A percentile compares a stretch with the other conserved stretches of the same genome.
phyloP scores from a whole-genome alignment of 2,113 vertebrate species.

The Turnix velox region DNA sequence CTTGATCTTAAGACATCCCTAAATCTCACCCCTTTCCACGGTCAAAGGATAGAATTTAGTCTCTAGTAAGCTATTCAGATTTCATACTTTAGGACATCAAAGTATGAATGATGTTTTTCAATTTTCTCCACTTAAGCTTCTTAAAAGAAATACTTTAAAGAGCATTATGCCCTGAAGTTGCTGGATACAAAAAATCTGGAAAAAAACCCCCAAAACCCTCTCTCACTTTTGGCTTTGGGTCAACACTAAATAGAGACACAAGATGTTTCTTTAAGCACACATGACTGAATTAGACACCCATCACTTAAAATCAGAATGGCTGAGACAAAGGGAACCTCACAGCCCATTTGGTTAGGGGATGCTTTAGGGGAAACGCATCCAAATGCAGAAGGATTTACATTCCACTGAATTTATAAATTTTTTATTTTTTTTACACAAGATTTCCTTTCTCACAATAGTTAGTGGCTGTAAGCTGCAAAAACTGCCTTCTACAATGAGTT shows the following conservation, averaged over 20 bases:
- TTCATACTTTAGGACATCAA: slow-evolving; percentile 74
- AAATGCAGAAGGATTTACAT: neutral
- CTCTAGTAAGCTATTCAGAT: slow-evolving; percentile 54
- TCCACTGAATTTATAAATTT: neutral
- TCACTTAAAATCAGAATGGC: neutral
- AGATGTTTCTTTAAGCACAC: neutral
- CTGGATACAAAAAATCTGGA: slow-evolving; percentile 38
- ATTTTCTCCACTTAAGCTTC: slow-evolving; percentile 69
- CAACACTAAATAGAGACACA: neutral
- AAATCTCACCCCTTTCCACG: slow-evolving; percentile 49
- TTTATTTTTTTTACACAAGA: neutral
- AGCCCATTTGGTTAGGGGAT: neutral
- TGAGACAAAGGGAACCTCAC: slow-evolving; percentile 10
- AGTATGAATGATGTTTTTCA: slow-evolving; percentile 66
- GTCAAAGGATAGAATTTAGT: slow-evolving; percentile 35
- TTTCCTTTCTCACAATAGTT: neutral
- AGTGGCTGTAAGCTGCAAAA: neutral
- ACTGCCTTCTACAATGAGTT: neutral
- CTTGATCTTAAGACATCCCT: slow-evolving; percentile 24
- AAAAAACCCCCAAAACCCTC: slow-evolving; percentile 33
- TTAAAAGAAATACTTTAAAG: slow-evolving; percentile 64
- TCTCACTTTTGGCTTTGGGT: neutral
- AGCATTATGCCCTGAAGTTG: slow-evolving; percentile 62
- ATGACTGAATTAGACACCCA: neutral
- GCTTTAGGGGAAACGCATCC: neutral